Evolutionary conservation across 2,888 invertebrate genomes (phyloP), one percentile per base, ranked within the genome.

Genomic region (Cecidostiba fungosa): DNA sequence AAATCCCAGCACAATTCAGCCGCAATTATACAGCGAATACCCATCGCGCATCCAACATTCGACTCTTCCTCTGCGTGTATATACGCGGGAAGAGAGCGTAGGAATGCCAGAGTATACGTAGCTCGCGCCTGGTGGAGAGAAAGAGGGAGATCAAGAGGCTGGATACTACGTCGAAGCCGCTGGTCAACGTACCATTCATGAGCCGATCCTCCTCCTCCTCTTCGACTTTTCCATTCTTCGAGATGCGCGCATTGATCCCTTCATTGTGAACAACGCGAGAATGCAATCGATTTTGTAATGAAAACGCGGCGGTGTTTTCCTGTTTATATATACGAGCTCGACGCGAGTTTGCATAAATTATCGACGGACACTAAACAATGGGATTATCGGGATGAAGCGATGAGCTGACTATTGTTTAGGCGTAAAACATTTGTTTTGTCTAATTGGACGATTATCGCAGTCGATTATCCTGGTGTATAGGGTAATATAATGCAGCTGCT

Each of bases 111-210:
- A 43, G 43, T 43, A 1, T 32, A 16, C 8, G 8, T 16, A 14
- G 8, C 59, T 59, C 59, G 23, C 59, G 59, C 23, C 29, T 66
- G 66, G n/a, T 3, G 1, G 29, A 16, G 16, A 66, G 3, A 59
- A n/a, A n/a, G 54, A 59, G 54, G 54, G 19, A 36, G 72, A 36
- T 72, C 36, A 59, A 36, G 59, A 32, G 32, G 36, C 77, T n/a
- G 54, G 59, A 36, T 59, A 54, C 54, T 36, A 39, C 39, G 66
- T 26, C 12, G 23, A 36, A 54, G 76, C 79, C 82, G 62, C 87
- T 88, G 90, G 90, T 90, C 90, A 90, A 90, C 85, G 90, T 89
- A 90, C 89, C 89, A 90, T 90, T 91, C 89, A 89, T 89, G 88
- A 90, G 88, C 70, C 74, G 74, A 47, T 85, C 77, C 74, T 84